phyloP scores from a whole-genome alignment of 2,797 vertebrate species.

The Rhodeus uyekii region DNA sequence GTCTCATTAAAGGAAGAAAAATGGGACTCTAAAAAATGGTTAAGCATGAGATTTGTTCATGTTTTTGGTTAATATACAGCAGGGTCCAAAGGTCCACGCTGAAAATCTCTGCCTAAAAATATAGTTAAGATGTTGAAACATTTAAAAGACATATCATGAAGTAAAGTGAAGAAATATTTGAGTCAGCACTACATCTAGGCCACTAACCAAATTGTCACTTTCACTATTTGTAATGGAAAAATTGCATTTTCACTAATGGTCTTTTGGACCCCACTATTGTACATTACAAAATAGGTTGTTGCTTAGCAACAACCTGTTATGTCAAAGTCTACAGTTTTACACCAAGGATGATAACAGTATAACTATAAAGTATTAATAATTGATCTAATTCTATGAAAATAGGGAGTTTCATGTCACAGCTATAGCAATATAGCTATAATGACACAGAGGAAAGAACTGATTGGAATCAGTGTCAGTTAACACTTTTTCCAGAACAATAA shows the following conservation, averaged over 20 bases:
- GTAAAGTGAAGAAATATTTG: no score
- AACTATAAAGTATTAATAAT: neutral
- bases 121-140: neutral
- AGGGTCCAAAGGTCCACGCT: neutral
- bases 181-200: neutral
- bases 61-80: neutral
- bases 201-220: neutral
- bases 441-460: no score
- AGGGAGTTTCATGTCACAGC: neutral
- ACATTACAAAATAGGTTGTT: neutral
- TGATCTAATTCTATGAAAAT: neutral
- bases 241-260: neutral
- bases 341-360: neutral
- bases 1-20: constrained; percentile 1
- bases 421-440: no score
- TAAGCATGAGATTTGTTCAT: neutral
- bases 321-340: neutral
- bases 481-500: neutral
- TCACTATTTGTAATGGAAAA: neutral
- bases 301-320: neutral
- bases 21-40: neutral
- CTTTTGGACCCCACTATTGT: neutral
- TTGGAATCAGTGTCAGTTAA: neutral
- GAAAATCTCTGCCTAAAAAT: neutral
- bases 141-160: neutral